Conservation (phyloP, 2,888 invertebrate species). For the Lasioglossum leucozonium region DNA sequence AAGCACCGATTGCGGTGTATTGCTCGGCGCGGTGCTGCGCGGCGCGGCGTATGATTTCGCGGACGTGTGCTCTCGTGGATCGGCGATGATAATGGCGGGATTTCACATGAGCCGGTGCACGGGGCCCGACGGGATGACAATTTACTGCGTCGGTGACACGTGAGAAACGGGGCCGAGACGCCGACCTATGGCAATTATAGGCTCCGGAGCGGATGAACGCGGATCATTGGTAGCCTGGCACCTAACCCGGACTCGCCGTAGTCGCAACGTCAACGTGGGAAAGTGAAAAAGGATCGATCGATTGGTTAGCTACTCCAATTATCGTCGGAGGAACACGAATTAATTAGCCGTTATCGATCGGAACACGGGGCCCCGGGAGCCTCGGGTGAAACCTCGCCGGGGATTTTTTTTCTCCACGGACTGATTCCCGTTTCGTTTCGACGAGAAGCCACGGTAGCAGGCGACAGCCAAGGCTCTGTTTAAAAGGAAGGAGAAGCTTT, state of each 20-base stretch:
- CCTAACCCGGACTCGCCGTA: constrained; percentile 34
- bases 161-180: constrained; percentile 64
- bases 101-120: constrained; percentile 64
- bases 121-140: constrained; percentile 51
- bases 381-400: constrained; percentile 43
- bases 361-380: constrained; percentile 22
- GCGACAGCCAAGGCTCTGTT: constrained; percentile 20
- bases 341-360: constrained; percentile 78
- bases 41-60: constrained; percentile 28
- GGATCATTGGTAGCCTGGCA: constrained; percentile 27
- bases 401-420: constrained; percentile 2
- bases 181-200: constrained; percentile 57
- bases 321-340: constrained; percentile 77
- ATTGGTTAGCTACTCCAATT: constrained; percentile 72
- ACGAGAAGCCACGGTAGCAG: constrained; percentile 24
- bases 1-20: background rate
- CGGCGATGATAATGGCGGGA: constrained; percentile 59
- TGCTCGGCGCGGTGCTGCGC: background rate
- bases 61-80: constrained; percentile 22
- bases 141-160: constrained; percentile 69
- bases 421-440: constrained; percentile 5
- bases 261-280: constrained; percentile 68
- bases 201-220: constrained; percentile 41
- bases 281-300: constrained; percentile 75
- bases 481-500: constrained; percentile 56